These are phyloP conservation scores for Antechinus flavipes DNA, from an alignment of 2,113 vertebrate species.

Conservation along the genomic window DNA sequence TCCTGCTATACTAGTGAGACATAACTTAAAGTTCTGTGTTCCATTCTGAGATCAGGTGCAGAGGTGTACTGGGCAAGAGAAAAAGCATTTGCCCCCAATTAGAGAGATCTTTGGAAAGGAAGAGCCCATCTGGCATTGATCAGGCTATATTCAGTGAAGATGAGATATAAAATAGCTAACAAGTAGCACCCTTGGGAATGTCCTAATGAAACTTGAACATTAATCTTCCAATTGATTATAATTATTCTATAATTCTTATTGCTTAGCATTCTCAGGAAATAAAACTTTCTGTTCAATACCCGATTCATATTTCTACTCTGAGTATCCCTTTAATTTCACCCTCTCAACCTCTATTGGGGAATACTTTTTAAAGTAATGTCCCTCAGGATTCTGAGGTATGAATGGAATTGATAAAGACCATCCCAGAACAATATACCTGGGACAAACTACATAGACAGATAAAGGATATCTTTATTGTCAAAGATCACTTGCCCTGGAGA, in stretches of 20 bases:
- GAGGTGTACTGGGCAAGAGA: neutral
- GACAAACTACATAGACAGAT: neutral
- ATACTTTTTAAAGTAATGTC: neutral
- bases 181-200: neutral
- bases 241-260: neutral
- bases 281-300: neutral
- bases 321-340: neutral
- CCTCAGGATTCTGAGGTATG: neutral
- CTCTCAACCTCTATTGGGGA: neutral
- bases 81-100: neutral
- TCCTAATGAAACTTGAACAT: neutral
- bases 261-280: neutral
- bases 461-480: neutral
- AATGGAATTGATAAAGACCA: neutral
- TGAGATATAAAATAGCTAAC: neutral
- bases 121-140: neutral
- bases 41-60: neutral
- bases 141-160: neutral
- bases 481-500: neutral
- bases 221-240: neutral
- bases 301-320: neutral
- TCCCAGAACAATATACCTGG: neutral
- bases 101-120: neutral
- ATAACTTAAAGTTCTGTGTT: neutral
- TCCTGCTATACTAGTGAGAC: neutral